phyloP scores from a whole-genome alignment of 2,797 vertebrate genomes.

The Tiaroga cobitis region DNA sequence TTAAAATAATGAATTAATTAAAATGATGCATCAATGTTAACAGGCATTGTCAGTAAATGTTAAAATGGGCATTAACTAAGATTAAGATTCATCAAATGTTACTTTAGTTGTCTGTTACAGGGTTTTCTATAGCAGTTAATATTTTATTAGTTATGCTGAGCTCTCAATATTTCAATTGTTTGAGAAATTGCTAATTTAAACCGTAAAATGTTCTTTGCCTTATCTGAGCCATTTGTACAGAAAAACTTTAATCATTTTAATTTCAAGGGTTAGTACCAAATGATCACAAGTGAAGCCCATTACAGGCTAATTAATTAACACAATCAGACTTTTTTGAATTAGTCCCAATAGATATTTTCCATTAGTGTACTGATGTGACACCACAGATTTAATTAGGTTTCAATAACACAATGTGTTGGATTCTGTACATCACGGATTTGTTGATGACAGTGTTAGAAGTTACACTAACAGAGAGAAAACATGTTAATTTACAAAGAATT shows the following conservation, averaged over 20 bases:
- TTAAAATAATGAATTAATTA: neutral
- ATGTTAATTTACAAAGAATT: no score
- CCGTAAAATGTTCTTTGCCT: neutral
- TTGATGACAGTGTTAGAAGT: neutral
- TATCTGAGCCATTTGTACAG: neutral
- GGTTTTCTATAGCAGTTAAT: no score
- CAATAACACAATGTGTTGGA: no score
- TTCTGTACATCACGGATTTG: neutral
- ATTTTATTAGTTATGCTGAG: neutral
- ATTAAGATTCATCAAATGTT: no score
- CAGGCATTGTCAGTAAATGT: neutral
- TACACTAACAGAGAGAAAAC: no score
- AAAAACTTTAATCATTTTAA: neutral
- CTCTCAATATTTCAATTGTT: neutral
- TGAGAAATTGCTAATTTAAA: neutral
- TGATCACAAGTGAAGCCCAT: neutral
- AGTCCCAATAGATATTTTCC: neutral
- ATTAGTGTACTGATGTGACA: neutral
- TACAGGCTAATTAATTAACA: neutral
- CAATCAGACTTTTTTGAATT: neutral
- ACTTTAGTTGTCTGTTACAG: rapidly evolving
- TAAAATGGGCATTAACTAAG: neutral
- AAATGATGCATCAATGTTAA: neutral
- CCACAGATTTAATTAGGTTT: neutral
- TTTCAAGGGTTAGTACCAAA: neutral